Base-by-base conservation (phyloP, 1,140 invertebrate genomes). In the Drosophila pseudoananassae region DNA sequence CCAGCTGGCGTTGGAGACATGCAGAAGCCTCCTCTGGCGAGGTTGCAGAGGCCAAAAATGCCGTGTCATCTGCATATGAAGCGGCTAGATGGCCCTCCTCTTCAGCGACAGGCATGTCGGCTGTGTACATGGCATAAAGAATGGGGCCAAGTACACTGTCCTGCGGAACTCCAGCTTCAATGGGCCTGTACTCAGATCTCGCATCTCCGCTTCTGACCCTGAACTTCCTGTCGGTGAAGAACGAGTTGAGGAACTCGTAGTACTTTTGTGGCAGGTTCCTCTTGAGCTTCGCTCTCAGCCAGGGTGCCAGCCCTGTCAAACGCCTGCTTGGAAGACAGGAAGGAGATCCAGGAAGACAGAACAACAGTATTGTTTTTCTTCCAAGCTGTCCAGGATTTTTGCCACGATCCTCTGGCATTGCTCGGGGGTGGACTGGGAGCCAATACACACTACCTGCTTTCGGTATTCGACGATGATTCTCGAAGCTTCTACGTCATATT, bases 21-120 rank as follows among this genome's bases (percentile, higher is more conserved):
- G 29, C 36, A 40, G 36, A 15, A 40, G 36, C 36, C 5, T 40
- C 36, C 36, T 40, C 36, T 40, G 29, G 9, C 29, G 9, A 31
- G 29, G 9, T 31, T 29, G 36, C 36, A 38, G 36, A 38, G 36
- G 36, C 36, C 36, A 12, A 38, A 29, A 38, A 38, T 38, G 36
- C 36, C 8, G n/a, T 38, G 36, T 40, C 36, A 12, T 40, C n/a
- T 5, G 36, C 36, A 12, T 40, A 40, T 14, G 36, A 12, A 8
- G 33, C 33, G 12, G 33, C 7, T 8, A 36, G 8, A 10, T 0
- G 33, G 8, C 33, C 33, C 36, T 40, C n/a, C 36, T 40, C 36
- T 40, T 40, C 36, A 40, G 36, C 36, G 4, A 36, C 33, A 36
- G 38, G 38, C n/a, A 40, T n/a, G n/a, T 50, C n/a, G 8, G 50